A percentile compares a stretch with the other conserved stretches of the same genome.
These are phyloP conservation scores for Silurus aristotelis DNA, from an alignment of 2,797 vertebrate genomes.

Conservation along the genomic window DNA sequence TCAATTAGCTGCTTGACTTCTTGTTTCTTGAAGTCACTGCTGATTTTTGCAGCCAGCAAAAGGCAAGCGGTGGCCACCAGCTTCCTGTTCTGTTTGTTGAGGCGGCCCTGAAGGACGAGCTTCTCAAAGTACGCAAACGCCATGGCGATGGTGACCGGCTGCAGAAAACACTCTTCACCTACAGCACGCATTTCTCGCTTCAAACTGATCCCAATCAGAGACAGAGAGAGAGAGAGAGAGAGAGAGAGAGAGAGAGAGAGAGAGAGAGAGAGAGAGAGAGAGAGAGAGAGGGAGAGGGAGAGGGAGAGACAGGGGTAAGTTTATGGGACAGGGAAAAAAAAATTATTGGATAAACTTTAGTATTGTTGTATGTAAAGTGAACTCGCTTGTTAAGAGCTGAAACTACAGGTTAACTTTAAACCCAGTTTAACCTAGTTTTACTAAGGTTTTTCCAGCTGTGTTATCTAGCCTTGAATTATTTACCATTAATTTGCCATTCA, in stretches of 20 bases:
- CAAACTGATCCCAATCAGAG: conserved; percentile 70
- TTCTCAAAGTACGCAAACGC: conserved; percentile 99
- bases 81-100: conserved; percentile 99
- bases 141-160: conserved; percentile 92
- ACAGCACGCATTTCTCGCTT: conserved; percentile 92
- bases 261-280: neutral
- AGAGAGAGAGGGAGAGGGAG: neutral
- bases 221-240: neutral
- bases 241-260: neutral
- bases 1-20: conserved; percentile 95
- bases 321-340: neutral
- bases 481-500: no score
- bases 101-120: conserved; percentile 90
- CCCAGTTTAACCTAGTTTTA: neutral
- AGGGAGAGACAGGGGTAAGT: neutral
- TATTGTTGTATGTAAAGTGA: neutral
- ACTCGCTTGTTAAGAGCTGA: neutral
- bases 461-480: neutral
- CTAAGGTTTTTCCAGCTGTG: neutral
- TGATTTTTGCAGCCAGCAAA: conserved; percentile 95
- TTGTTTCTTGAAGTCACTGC: conserved; percentile 91
- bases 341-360: neutral
- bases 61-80: conserved; percentile 90
- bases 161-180: conserved; percentile 86
- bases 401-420: neutral